Evolutionary conservation across 2,888 invertebrate genomes (phyloP).

Genomic region (Labia minor): DNA sequence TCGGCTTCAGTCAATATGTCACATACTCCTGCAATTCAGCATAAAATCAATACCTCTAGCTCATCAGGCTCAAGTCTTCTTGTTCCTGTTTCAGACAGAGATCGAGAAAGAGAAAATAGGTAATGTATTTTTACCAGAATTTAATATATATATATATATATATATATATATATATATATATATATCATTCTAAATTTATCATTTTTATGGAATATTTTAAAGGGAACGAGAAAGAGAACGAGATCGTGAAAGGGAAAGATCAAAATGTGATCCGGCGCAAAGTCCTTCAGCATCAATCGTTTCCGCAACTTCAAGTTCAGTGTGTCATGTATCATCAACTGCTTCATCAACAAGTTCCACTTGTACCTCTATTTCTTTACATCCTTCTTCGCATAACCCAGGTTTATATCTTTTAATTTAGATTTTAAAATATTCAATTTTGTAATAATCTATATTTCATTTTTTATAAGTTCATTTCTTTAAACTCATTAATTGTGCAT

Average conservation of each 20-base stretch:
- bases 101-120: not conserved
- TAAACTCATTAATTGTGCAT: no score
- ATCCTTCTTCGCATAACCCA: constrained; percentile 29
- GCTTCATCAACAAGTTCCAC: constrained; percentile 39
- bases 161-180: not conserved
- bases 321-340: constrained; percentile 44
- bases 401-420: not conserved
- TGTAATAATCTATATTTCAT: no score
- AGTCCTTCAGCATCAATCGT: not conserved
- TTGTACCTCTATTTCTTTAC: constrained; percentile 43
- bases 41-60: constrained; percentile 43
- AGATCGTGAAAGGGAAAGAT: not conserved
- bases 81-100: not conserved
- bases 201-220: not conserved
- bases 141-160: no score
- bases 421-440: no score
- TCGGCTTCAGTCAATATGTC: constrained; percentile 44
- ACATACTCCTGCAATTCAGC: constrained; percentile 45
- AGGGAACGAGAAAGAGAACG: not conserved
- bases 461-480: no score
- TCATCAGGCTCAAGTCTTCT: not conserved
- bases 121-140: no score
- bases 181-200: no score
- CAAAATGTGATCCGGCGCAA: not conserved
- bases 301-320: constrained; percentile 26